Base-by-base conservation (phyloP, 2,113 vertebrate species). In the Bubo blakistoni region DNA sequence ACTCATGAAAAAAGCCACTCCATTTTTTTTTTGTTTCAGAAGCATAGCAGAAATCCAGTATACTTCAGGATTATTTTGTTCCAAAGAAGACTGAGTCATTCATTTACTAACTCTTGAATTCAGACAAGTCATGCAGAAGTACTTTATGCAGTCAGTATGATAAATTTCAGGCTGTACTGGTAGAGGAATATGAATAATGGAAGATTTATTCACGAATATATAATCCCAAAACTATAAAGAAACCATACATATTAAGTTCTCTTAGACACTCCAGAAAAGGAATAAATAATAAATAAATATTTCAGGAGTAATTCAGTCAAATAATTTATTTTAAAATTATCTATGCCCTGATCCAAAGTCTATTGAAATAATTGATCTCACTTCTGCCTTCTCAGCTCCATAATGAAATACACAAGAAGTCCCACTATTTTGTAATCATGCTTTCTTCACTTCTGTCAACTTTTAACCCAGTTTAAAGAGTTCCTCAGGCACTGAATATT, bases 221-320 rank as follows among this genome's bases (percentile, higher is more conserved):
- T 94, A 95, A 94, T 81, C 26, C 26, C 34, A 26, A 94, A 90
- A 78, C 85, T 78, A 90, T 81, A 90, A 93, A 81, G 71, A 96
- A 90, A 71, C 12, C 38, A 32, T 74, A 83, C 22, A 73, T 92
- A 88, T 40, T 90, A 87, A 81, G 20, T 78, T 93, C 51, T 67
- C 63, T 36, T 77, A 79, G 15, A 10, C 22, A 49, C 36, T 88
- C 38, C 38, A 70, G 51, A 71, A 90, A 90, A 81, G 1, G 18
- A 94, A 86, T 42, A 93, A 87, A 86, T 40, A 8, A 70, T 65
- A 92, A 86, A 89, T 94, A 95, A 94, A 86, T 92, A 96, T 90
- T 95, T 90, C 51, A 93, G 27, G 46, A 94, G 16, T 74, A 92
- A 92, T 91, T 74, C 0, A 63, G 86, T 95, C 46, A 88, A 90